These are phyloP conservation scores for Drosophila infuscata DNA, from an alignment of 2,888 invertebrate genomes.

Conservation along the genomic window DNA sequence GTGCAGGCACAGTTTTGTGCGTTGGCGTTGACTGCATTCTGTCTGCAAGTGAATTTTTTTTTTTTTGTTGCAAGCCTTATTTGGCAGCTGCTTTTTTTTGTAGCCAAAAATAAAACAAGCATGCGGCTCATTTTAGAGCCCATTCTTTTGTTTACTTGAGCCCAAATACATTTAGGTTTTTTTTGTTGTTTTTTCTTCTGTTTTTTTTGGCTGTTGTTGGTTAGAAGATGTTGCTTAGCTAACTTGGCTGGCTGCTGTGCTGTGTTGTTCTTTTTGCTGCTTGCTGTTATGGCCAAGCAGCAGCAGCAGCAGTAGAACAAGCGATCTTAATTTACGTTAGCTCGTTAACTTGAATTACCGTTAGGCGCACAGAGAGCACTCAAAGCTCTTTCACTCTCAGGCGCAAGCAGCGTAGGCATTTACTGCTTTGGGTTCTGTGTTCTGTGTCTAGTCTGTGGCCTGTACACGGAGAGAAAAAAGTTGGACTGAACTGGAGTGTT, in stretches of 20 bases:
- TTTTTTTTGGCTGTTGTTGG: constrained; percentile 12
- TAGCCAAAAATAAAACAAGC: constrained; percentile 59
- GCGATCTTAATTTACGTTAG: constrained; percentile 81
- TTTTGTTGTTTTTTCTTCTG: constrained; percentile 3
- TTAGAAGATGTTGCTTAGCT: constrained; percentile 47
- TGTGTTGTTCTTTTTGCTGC: constrained; percentile 2
- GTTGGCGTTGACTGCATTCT: constrained; percentile 76
- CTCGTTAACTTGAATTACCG: constrained; percentile 79
- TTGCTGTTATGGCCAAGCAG: constrained; percentile 26
- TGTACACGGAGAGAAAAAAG: not conserved
- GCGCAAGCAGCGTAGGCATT: constrained; percentile 24
- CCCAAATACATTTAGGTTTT: constrained; percentile 64
- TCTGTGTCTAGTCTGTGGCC: constrained; percentile 5
- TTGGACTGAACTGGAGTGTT: no score
- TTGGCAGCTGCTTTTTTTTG: constrained; percentile 46
- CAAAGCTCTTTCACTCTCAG: constrained; percentile 62
- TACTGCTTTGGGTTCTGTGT: constrained; percentile 25
- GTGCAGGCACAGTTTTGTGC: constrained; percentile 55
- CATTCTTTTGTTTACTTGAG: constrained; percentile 70
- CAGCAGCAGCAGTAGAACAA: constrained; percentile 50
- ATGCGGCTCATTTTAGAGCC: constrained; percentile 41
- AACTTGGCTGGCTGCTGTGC: constrained; percentile 38
- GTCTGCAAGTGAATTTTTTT: constrained; percentile 27
- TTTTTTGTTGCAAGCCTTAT: constrained; percentile 52
- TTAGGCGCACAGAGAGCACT: constrained; percentile 50